A percentile compares a stretch with the other conserved stretches of the same genome.
These are phyloP conservation scores for Limnephilus rhombicus DNA, from an alignment of 2,888 invertebrate species.

Conservation along the genomic window DNA sequence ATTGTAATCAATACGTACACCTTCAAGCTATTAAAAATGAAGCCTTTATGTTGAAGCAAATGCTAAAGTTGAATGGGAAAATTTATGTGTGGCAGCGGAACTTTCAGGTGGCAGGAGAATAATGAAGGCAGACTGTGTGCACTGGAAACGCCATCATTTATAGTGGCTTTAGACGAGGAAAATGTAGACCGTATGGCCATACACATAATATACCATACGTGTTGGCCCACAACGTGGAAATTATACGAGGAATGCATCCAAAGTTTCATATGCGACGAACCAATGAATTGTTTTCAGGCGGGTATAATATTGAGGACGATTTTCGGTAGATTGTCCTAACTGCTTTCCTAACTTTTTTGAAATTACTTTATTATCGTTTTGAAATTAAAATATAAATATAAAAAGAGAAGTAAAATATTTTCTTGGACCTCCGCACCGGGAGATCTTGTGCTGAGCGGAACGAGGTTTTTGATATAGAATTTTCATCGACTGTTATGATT, in stretches of 20 bases:
- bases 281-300: background rate
- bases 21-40: background rate
- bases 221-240: background rate
- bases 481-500: too few relatives aligned
- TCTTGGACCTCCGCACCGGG: too few relatives aligned
- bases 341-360: too few relatives aligned
- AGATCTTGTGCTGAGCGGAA: too few relatives aligned
- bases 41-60: background rate
- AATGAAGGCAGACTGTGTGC: background rate
- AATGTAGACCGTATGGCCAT: background rate
- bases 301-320: too few relatives aligned
- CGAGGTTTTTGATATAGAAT: too few relatives aligned
- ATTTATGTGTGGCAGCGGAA: background rate
- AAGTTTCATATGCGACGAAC: background rate
- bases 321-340: too few relatives aligned
- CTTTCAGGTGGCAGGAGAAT: background rate
- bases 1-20: background rate
- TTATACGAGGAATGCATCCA: background rate
- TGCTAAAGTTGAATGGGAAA: background rate
- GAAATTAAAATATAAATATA: too few relatives aligned
- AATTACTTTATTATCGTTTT: too few relatives aligned
- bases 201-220: background rate
- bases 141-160: background rate
- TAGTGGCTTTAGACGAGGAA: background rate
- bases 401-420: too few relatives aligned